Evolutionary conservation across 2,888 invertebrate species (phyloP), one percentile per base, ranked within the genome.

Genomic region (Agrilus biguttatus): DNA sequence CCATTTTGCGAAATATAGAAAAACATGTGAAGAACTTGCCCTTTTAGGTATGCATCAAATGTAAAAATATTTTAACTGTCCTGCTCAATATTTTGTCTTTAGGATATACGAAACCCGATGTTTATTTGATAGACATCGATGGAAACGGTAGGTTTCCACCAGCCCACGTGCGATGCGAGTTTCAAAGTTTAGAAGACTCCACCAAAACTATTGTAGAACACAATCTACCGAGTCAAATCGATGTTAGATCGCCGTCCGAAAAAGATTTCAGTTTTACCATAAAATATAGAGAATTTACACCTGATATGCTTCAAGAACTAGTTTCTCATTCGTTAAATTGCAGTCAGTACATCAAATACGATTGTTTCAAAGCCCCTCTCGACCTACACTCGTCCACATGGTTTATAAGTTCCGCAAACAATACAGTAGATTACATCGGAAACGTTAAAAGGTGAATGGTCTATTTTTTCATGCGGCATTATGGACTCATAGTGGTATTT

Each of bases 141-240:
- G 91, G 93, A 0, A 90, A 90, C 59, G 93, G 93, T 0, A 78
- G 84, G 45, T 87, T 90, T 58, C 89, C 91, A 3, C 92, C 92
- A 0, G 88, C 90, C 0, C 82, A 88, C 56, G 92, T 93, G 0
- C 83, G 88, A 55, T 95, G 93, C 61, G 87, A 90, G 60, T 93
- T 93, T 60, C 89, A 88, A 59, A 83, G 83, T 36, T 74, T 85
- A 54, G 87, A 87, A 46, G 87, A 88, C 58, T 75, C 79, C 1
- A 86, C 87, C 0, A 90, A 90, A 50, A 85, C 83, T 5, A 88
- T 90, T 50, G 89, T 92, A 0, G 89, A 90, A 58, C 91, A 91
- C 59, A 91, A 91, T 67, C 65, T 92, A 35, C 89, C 88, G 0
- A 88, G 87, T 57, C 90, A 91, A 73, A 82, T 88, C 52, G 88